phyloP scores from a whole-genome alignment of 2,113 vertebrate species.

The Triplophysa tibetana region DNA sequence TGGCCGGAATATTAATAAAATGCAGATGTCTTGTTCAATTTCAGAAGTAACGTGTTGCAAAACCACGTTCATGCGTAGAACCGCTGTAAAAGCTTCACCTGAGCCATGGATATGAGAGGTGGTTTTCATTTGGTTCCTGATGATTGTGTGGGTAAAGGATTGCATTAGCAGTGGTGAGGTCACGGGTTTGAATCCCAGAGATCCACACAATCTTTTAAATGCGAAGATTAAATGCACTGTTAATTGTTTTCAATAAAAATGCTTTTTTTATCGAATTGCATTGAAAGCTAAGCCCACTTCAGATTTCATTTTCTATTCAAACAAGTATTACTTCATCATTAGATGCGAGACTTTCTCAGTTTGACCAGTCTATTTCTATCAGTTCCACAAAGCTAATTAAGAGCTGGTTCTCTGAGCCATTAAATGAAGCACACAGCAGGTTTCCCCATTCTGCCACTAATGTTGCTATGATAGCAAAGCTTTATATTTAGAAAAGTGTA shows the following conservation, averaged over 20 bases:
- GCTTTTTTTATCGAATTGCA: background rate
- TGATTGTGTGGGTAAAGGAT: too few species aligned
- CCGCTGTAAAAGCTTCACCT: background rate
- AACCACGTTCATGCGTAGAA: background rate
- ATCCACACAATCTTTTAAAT: too few species aligned
- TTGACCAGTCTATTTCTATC: conserved; percentile 29
- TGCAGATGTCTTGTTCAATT: conserved; percentile 36
- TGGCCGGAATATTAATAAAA: conserved; percentile 36
- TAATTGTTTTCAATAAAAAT: too few species aligned
- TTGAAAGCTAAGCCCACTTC: conserved; percentile 6
- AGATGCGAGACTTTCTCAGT: background rate
- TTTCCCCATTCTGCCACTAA: conserved; percentile 43
- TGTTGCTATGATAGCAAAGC: conserved; percentile 47
- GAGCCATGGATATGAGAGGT: background rate
- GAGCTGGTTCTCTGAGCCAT: conserved; percentile 51
- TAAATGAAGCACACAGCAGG: conserved; percentile 56
- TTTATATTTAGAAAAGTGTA: conserved; percentile 53
- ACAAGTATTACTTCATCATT: conserved; percentile 18
- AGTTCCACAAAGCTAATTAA: conserved; percentile 53
- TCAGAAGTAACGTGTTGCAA: background rate
- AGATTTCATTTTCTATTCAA: background rate
- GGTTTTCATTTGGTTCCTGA: too few species aligned
- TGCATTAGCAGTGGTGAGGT: too few species aligned
- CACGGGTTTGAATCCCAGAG: too few species aligned
- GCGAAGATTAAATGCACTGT: too few species aligned